Base-by-base conservation (phyloP, 1,140 invertebrate genomes). In the Bombus consobrinus region DNA sequence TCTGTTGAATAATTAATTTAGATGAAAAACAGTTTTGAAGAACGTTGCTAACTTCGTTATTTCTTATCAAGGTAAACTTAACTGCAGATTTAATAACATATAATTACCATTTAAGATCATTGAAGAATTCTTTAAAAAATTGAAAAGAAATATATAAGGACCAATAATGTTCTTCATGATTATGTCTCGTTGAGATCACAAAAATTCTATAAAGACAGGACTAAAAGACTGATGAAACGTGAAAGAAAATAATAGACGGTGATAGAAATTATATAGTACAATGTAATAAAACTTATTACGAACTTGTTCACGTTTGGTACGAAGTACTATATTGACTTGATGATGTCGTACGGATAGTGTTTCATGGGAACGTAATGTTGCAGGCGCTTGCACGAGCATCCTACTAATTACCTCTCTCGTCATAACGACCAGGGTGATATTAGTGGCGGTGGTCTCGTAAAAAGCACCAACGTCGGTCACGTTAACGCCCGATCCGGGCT, bases 371-470 rank as follows among this genome's bases (percentile, higher is more conserved):
- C 15, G 43, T 39, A 37, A 79, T 68, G 41, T 15, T 25, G 6
- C 47, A 15, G 28, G 8, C 12, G 25, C 5, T 57, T 57, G 22
- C 2, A 12, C 34, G 15, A 39, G 47, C 34, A n/a, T 53, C 6
- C 4, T 10, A 66, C 28, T 76, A 76, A 85, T 87, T 95, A 98
- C 98, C 96, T 98, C 97, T 94, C 98, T 97, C 28, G 98, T 99
- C 93, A 99, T 98, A 39, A 98, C 97, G 82, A 97, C 96, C 10
- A 99, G 96, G 0, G 98, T 99, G 73, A 98, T 98, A 95, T 99
- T 99, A 1, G 97, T 97, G 1, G 96, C 96, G 32, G 97, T 96
- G 37, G 97, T 97, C 85, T 98, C 97, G 92, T 97, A 98, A 95
- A 98, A 99, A n/a, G 98, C 98, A 4, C 97, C 97, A 0, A 97